phyloP scores from a whole-genome alignment of 1,140 invertebrate genomes.

The Drosophila elegans region DNA sequence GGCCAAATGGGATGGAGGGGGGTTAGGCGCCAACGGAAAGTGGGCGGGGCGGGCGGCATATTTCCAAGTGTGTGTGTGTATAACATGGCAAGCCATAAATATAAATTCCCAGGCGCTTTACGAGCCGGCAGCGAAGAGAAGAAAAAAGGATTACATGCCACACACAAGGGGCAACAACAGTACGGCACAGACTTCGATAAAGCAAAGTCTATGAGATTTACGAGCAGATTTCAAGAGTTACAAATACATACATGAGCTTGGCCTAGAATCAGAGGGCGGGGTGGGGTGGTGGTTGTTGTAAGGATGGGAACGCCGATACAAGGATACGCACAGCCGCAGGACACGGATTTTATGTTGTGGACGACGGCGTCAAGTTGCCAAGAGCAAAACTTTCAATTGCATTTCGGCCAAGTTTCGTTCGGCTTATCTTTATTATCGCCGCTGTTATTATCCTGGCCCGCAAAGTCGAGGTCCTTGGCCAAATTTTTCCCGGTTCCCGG shows the following conservation, averaged over 20 bases:
- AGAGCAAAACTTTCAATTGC: slow-evolving; percentile 77
- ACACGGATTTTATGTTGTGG: slow-evolving; percentile 38
- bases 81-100: slow-evolving; percentile 48
- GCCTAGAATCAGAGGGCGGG: slow-evolving; percentile 10
- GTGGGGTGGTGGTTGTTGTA: neutral
- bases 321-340: slow-evolving; percentile 46
- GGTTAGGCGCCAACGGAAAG: neutral
- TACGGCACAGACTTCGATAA: slow-evolving; percentile 53
- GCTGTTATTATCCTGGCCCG: slow-evolving; percentile 60
- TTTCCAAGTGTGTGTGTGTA: slow-evolving; percentile 34
- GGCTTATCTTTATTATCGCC: slow-evolving; percentile 78
- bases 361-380: slow-evolving; percentile 50
- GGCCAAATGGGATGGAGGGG: slow-evolving; percentile 1
- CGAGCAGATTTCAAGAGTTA: slow-evolving; percentile 72
- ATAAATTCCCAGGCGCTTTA: slow-evolving; percentile 63
- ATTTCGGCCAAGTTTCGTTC: slow-evolving; percentile 63
- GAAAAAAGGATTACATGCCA: slow-evolving; percentile 66
- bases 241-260: slow-evolving; percentile 60
- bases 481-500: slow-evolving; percentile 4
- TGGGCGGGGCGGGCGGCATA: neutral
- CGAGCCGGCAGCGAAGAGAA: slow-evolving; percentile 22
- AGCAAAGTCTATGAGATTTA: slow-evolving; percentile 70
- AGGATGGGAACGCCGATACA: slow-evolving; percentile 6
- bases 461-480: slow-evolving; percentile 15
- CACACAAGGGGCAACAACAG: slow-evolving; percentile 35